Evolutionary conservation across 2,113 vertebrate species (phyloP).

Genomic region (Microcebus griseorufus): DNA sequence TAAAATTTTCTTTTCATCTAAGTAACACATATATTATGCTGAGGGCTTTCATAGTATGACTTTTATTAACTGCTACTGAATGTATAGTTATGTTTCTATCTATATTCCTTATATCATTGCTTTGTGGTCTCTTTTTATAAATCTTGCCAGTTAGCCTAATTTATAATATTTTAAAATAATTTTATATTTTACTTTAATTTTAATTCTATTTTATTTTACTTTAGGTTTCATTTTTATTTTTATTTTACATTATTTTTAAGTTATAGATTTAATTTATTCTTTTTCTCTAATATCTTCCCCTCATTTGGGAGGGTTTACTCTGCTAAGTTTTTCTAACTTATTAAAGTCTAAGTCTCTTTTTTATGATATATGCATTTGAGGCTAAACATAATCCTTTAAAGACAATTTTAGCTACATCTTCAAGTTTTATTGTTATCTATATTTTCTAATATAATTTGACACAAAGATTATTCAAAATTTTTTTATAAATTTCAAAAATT

Average conservation of each 20-base stretch:
- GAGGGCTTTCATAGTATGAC: background rate
- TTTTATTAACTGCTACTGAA: background rate
- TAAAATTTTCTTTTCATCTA: background rate
- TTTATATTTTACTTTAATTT: background rate
- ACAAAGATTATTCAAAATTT: background rate
- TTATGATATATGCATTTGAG: background rate
- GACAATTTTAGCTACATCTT: background rate
- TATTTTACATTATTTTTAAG: background rate
- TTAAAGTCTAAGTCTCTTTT: background rate
- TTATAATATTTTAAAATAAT: background rate
- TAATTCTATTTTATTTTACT: background rate
- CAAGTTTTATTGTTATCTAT: background rate
- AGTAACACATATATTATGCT: background rate
- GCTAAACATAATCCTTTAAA: background rate
- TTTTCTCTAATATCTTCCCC: background rate
- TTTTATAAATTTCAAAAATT: background rate
- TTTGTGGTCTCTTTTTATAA: background rate
- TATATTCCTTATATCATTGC: background rate
- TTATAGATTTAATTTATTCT: background rate
- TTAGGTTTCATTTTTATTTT: background rate
- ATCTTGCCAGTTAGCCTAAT: background rate
- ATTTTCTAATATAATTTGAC: background rate
- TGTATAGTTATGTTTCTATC: background rate
- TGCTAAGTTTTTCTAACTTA: slow-evolving; percentile 11
- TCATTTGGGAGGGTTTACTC: background rate